These are phyloP conservation scores for Leucopsar rothschildi DNA, from an alignment of 2,113 vertebrate genomes.

Conservation along the genomic window DNA sequence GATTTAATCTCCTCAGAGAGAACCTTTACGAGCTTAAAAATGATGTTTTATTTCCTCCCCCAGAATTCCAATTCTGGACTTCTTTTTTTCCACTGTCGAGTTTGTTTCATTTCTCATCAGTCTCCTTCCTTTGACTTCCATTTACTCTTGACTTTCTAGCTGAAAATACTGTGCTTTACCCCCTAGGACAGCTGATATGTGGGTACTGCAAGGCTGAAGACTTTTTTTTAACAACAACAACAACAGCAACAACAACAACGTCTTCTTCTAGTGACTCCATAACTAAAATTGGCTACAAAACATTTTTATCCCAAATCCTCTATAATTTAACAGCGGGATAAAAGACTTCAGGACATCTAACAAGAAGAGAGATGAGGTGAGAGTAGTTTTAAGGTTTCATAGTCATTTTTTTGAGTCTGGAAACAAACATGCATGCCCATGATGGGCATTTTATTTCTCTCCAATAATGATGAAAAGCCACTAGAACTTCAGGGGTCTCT, in stretches of 20 bases:
- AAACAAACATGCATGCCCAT: neutral
- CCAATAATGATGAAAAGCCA: neutral
- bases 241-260: neutral
- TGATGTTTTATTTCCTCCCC: neutral
- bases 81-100: neutral
- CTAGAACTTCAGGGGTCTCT: neutral
- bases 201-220: neutral
- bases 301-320: neutral
- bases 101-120: neutral
- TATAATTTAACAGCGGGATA: neutral
- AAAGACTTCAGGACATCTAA: neutral
- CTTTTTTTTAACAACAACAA: neutral
- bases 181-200: neutral
- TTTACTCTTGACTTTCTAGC: neutral
- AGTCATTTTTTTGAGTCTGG: neutral
- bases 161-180: neutral
- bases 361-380: neutral
- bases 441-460: neutral
- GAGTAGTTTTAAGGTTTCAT: neutral
- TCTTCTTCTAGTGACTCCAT: neutral
- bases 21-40: conserved; percentile 18
- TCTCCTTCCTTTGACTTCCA: neutral
- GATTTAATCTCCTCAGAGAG: neutral
- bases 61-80: neutral
- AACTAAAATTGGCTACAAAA: neutral